These are phyloP conservation scores for Eristalis tenax DNA, from an alignment of 2,888 invertebrate species.

Conservation along the genomic window DNA sequence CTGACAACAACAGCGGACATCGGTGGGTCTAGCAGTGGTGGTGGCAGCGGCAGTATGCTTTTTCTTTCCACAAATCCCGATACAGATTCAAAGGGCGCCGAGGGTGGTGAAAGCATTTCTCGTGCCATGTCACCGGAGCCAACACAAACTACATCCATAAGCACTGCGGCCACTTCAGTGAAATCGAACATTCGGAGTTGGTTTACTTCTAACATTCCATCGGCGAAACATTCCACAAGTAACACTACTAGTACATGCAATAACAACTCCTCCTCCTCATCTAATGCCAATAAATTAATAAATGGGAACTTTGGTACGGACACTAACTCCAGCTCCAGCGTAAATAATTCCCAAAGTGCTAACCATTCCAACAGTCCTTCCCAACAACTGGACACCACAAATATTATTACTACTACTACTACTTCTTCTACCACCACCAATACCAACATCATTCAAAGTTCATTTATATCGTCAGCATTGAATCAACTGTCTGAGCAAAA, in stretches of 20 bases:
- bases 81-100: slow-evolving; percentile 60
- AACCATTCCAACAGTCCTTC: slow-evolving; percentile 69
- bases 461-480: slow-evolving; percentile 78
- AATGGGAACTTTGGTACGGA: slow-evolving; percentile 78
- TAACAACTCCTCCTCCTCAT: slow-evolving; percentile 66
- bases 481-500: slow-evolving; percentile 75
- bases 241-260: slow-evolving; percentile 72
- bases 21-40: slow-evolving; percentile 61
- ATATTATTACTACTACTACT: slow-evolving; percentile 74
- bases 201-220: slow-evolving; percentile 76
- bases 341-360: slow-evolving; percentile 71
- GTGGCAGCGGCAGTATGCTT: slow-evolving; percentile 48
- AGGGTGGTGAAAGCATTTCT: slow-evolving; percentile 50
- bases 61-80: slow-evolving; percentile 54
- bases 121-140: slow-evolving; percentile 73
- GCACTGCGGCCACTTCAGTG: slow-evolving; percentile 72
- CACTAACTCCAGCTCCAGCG: slow-evolving; percentile 75
- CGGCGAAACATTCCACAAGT: slow-evolving; percentile 68
- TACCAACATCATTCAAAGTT: slow-evolving; percentile 77
- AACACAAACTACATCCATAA: slow-evolving; percentile 52
- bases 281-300: slow-evolving; percentile 67
- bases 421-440: slow-evolving; percentile 77
- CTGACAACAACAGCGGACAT: slow-evolving; percentile 58
- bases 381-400: slow-evolving; percentile 66
- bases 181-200: slow-evolving; percentile 77